Evolutionary conservation across 2,888 invertebrate species (phyloP), one percentile per base, ranked within the genome.

Genomic region (Torymus aiolomorphi): DNA sequence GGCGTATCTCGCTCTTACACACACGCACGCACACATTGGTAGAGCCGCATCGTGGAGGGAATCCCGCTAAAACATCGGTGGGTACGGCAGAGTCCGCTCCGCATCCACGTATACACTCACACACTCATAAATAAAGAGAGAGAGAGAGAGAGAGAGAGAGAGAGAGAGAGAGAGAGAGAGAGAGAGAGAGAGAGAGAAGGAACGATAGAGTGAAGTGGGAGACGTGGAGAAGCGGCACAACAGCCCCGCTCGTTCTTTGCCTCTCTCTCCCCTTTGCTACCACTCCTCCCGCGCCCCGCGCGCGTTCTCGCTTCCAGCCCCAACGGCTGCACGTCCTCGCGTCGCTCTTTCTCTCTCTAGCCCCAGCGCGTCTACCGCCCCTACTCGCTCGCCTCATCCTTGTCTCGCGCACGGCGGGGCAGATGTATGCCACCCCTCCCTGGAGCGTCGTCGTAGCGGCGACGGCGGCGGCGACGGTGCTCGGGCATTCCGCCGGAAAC

Each of bases 401-500:
- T 16, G 63, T 63, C n/a, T 42, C 2, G 49, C 49, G 2, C n/a
- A n/a, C 20, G 31, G 31, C 20, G 4, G 1, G 8, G 12, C 24
- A 31, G 13, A 24, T 20, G 24, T 59, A 59, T 12, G 49, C 18
- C 57, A 67, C 52, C 42, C 24, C 2, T 71, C 31, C 14, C 67
- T 59, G 42, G 59, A 61, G 73, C 62, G 72, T 65, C 71, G 70
- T 81, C 84, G 75, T 82, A 83, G 83, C 83, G 56, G 16, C 12
- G 20, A 56, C 52, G 66, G 51, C 18, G 56, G 65, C 85, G 83
- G 84, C 86, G 85, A 86, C 86, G 88, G 88, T 89, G 89, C 88
- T 70, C 75, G 87, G 85, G 88, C 88, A 89, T 88, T 89, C 89
- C 88, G 90, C 89, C 90, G 90, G 89, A 90, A 90, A 89, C 89